phyloP scores from a whole-genome alignment of 2,888 invertebrate genomes.

The Aproaerema taeniolella region DNA sequence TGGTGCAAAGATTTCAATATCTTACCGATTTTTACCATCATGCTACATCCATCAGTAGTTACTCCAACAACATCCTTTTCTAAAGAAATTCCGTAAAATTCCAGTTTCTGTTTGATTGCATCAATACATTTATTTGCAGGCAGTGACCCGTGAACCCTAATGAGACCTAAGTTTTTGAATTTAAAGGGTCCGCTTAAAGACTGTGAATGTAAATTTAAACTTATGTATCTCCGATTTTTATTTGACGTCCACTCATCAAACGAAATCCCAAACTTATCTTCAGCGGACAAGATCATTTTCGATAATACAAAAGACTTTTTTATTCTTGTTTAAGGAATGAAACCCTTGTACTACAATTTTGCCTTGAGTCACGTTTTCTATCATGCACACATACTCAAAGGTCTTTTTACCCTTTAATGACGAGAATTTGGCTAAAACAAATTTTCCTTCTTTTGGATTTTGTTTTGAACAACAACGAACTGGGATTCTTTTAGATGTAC shows the following conservation, averaged over 20 bases:
- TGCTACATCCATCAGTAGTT: slow-evolving; percentile 10
- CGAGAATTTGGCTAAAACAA: no score
- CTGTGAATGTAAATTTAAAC: slow-evolving; percentile 2
- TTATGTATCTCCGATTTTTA: background rate
- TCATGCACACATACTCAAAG: no score
- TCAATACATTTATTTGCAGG: slow-evolving; percentile 1
- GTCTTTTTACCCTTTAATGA: no score
- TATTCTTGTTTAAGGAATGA: background rate
- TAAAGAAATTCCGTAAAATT: slow-evolving; percentile 3
- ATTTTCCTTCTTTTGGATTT: no score
- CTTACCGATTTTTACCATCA: slow-evolving; percentile 9
- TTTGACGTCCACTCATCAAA: background rate
- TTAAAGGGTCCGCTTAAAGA: background rate
- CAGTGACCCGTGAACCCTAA: slow-evolving; percentile 1
- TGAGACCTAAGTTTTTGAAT: slow-evolving; percentile 7
- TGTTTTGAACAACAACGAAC: no score
- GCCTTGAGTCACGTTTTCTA: no score
- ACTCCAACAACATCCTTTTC: slow-evolving; percentile 6
- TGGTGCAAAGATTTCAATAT: slow-evolving; percentile 6
- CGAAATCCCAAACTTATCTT: background rate
- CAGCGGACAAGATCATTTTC: no score
- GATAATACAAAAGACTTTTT: no score
- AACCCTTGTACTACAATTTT: slow-evolving; percentile 7
- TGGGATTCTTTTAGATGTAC: no score
- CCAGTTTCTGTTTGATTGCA: background rate